These are phyloP conservation scores for Petrophora chlorosata DNA, from an alignment of 2,888 invertebrate species.

Conservation along the genomic window DNA sequence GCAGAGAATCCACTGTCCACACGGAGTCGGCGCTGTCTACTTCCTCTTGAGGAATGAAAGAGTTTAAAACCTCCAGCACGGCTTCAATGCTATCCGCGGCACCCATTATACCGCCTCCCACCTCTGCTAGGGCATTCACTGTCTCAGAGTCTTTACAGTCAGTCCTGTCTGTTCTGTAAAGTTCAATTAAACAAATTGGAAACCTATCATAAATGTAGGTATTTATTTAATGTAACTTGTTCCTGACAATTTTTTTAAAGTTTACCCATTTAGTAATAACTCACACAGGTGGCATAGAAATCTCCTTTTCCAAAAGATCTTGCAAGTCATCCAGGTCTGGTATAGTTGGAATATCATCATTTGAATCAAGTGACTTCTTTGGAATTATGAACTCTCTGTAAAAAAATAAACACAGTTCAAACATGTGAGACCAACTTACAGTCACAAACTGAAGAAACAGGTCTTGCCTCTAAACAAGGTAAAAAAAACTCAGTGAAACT, in stretches of 20 bases:
- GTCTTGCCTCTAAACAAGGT: no score
- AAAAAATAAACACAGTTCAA: conserved; percentile 23
- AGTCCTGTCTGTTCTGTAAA: no score
- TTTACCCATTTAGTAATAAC: no score
- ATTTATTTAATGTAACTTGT: no score
- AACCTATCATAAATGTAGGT: no score
- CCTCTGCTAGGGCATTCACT: conserved; percentile 67
- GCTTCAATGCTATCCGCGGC: conserved; percentile 68
- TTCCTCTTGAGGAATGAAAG: conserved; percentile 66
- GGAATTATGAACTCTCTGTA: conserved; percentile 73
- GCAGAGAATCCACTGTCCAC: conserved; percentile 74
- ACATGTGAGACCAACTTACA: no score
- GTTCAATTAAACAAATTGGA: no score
- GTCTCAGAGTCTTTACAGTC: conserved; percentile 68
- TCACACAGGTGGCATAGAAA: conserved; percentile 67
- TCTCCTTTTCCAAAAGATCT: conserved; percentile 74
- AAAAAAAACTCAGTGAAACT: no score
- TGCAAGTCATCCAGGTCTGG: conserved; percentile 78
- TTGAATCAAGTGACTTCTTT: conserved; percentile 69
- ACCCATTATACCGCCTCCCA: conserved; percentile 61
- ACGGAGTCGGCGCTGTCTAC: conserved; percentile 67
- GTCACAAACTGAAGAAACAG: no score
- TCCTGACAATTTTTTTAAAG: no score
- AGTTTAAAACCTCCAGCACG: conserved; percentile 63
- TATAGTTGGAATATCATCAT: conserved; percentile 79